Conservation (phyloP, 2,797 vertebrate species). For the Pseudomugil tenellus region DNA sequence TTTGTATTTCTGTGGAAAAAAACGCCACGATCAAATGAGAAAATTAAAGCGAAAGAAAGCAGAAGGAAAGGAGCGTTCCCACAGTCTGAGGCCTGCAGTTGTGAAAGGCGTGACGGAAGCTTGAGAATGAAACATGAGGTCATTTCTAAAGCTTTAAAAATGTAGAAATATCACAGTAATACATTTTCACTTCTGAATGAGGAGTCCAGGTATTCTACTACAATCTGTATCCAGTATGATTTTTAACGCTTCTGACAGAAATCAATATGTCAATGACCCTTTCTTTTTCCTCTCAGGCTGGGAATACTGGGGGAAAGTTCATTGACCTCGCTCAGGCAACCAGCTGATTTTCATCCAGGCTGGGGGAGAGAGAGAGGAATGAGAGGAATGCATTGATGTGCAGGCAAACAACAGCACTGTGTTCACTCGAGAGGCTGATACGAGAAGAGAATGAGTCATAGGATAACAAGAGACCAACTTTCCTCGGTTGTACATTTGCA, state of each 20-base stretch:
- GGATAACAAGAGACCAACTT: conserved; percentile 46
- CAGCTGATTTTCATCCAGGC: conserved; percentile 93
- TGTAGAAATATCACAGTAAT: conserved; percentile 23
- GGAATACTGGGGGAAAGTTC: conserved; percentile 87
- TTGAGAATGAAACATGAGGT: conserved; percentile 54
- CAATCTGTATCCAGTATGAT: not conserved
- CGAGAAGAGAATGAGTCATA: conserved; percentile 54
- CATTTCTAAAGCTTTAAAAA: conserved; percentile 34
- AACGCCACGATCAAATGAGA: not conserved
- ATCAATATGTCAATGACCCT: conserved; percentile 20
- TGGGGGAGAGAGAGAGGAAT: conserved; percentile 84
- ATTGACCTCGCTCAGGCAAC: conserved; percentile 90
- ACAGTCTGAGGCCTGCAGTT: conserved; percentile 25
- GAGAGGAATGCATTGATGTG: conserved; percentile 94
- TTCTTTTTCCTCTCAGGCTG: conserved; percentile 17
- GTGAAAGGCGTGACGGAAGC: conserved; percentile 54
- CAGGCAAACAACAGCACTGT: conserved; percentile 90
- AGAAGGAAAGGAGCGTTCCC: conserved; percentile 33
- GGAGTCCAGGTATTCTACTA: conserved; percentile 10
- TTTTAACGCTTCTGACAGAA: conserved; percentile 16
- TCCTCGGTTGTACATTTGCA: conserved; percentile 3
- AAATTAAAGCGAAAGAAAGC: not conserved
- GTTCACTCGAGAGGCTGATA: conserved; percentile 81
- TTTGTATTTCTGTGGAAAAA: not conserved
- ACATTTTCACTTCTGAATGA: conserved; percentile 34